A percentile compares a stretch with the other conserved stretches of the same genome.
These are phyloP conservation scores for Agrotis exclamationis DNA, from an alignment of 2,888 invertebrate species.

Conservation along the genomic window DNA sequence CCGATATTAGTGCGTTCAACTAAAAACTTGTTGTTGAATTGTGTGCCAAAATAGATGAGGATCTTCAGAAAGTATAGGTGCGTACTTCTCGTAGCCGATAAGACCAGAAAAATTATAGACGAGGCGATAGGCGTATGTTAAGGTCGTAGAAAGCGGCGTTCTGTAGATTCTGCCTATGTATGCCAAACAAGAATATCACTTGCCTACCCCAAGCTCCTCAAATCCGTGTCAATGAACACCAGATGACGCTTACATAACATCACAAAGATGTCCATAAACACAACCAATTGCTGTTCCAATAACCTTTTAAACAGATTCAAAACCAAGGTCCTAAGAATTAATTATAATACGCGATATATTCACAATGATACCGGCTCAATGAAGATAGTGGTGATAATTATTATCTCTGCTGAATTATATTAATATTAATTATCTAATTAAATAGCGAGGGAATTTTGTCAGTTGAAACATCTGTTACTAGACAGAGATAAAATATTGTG, in stretches of 20 bases:
- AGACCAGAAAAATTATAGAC: no score
- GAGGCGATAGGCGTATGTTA: no score
- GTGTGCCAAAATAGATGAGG: no score
- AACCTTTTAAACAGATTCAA: constrained; percentile 42
- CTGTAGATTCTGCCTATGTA: no score
- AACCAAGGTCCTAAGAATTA: constrained; percentile 45
- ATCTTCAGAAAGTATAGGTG: no score
- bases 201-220: not conserved
- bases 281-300: constrained; percentile 36
- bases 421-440: constrained; percentile 19
- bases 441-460: constrained; percentile 3
- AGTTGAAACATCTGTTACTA: not conserved
- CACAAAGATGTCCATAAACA: constrained; percentile 14
- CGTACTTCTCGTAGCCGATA: no score
- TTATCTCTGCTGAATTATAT: constrained; percentile 32
- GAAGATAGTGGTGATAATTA: constrained; percentile 28
- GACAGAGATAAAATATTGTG: not conserved
- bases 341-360: constrained; percentile 23
- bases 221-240: not conserved
- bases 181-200: not conserved
- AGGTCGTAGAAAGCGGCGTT: no score
- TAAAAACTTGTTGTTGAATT: no score
- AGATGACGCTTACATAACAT: constrained; percentile 1
- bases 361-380: constrained; percentile 6
- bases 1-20: no score